Evolutionary conservation across 2,888 invertebrate species (phyloP).

Genomic region (Alentia gelatinosa): DNA sequence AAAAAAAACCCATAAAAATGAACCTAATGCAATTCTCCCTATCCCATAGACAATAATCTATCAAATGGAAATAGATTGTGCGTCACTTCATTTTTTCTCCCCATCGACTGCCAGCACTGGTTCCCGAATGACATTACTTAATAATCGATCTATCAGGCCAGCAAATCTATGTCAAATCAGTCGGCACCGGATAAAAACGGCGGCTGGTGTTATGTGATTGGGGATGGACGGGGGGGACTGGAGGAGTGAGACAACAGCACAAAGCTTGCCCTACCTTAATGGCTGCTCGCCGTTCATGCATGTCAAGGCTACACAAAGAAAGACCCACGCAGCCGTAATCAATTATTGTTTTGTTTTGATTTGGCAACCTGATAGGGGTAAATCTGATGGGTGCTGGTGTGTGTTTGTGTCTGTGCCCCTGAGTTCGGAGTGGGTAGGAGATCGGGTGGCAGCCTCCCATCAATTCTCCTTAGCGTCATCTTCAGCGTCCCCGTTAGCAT

Average conservation of each 20-base stretch:
- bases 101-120: neutral
- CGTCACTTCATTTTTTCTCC: neutral
- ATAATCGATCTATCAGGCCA: slow-evolving; percentile 34
- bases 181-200: neutral
- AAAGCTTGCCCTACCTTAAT: neutral
- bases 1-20: neutral
- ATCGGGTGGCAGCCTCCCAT: neutral
- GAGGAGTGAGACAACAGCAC: neutral
- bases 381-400: neutral
- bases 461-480: too few relatives aligned
- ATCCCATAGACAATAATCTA: slow-evolving; percentile 26
- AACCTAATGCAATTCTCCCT: neutral
- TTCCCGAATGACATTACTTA: neutral
- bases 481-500: too few relatives aligned
- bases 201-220: neutral
- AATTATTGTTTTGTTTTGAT: slow-evolving; percentile 22
- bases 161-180: slow-evolving; percentile 34
- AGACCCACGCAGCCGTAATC: neutral
- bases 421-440: neutral
- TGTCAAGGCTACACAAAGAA: neutral
- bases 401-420: neutral
- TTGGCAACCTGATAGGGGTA: slow-evolving; percentile 4
- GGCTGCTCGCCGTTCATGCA: neutral
- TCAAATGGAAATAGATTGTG: slow-evolving; percentile 22
- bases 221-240: neutral